Base-by-base conservation (phyloP, 2,797 vertebrate genomes). In the Pseudochaenichthys georgianus region DNA sequence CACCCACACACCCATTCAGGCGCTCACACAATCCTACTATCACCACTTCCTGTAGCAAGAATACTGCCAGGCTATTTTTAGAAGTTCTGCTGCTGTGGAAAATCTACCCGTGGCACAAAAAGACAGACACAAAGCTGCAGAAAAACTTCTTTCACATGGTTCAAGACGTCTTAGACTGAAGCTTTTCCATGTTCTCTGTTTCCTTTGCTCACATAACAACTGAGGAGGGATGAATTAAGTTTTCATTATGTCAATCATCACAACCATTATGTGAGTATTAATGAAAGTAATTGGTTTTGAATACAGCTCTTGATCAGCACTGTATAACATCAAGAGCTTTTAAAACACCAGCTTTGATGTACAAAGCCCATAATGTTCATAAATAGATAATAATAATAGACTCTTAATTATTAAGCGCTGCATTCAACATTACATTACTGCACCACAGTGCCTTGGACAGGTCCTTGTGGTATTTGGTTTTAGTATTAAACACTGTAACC, bases 31-130 rank as follows among this genome's bases (percentile, higher is more conserved):
- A 77, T 90, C 88, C 86, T 83, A 92, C 91, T 91, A 92, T 91
- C 88, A 86, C 89, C 90, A 85, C 92, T 94, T 94, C 93, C 92
- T 93, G 85, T 83, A 83, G 87, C 16, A 42, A 88, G 81, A 88
- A 87, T 23, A 55, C 87, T 78, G 86, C 85, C 79, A 74, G 76
- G 48, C 87, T 94, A 93, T 92, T 91, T 94, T 92, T 93, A 94
- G 91, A 89, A 81, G 76, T 73, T 83, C 66, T 69, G 65, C 83
- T 89, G 64, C 78, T 88, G 73, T 87, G 89, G 87, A 92, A 93
- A 92, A 89, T 89, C 63, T 80, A 88, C 53, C 83, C 80, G 61
- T 85, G 83, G 85, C 83, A 89, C 57, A 83, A 89, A 84, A 86
- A 80, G 65, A 77, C 68, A 77, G 78, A 83, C 65, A n/a, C 38